Conservation (phyloP, 2,888 invertebrate genomes). For the Diarsia dahlii region DNA sequence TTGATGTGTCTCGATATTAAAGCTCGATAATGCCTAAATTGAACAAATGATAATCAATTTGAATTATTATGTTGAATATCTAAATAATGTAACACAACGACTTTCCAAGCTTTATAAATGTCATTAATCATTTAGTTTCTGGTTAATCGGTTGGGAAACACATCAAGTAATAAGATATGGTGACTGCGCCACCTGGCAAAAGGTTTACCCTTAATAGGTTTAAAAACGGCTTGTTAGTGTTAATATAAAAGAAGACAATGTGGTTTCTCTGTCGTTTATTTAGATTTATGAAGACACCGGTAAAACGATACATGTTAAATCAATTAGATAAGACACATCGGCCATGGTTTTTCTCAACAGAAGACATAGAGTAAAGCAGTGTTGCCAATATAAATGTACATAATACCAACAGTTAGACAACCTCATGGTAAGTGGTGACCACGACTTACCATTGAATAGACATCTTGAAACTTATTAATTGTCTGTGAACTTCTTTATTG, state of each 20-base stretch:
- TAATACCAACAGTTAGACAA: no score
- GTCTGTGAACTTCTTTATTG: no score
- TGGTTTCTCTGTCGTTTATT: no score
- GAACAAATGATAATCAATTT: constrained; percentile 46
- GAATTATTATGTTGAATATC: constrained; percentile 42
- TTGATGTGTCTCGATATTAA: constrained; percentile 51
- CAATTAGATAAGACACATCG: no score
- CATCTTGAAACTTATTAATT: no score
- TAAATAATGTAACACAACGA: neutral
- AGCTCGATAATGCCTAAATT: constrained; percentile 47
- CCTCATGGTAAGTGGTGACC: neutral
- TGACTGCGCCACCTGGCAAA: neutral
- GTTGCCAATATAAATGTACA: no score
- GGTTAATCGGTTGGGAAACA: neutral
- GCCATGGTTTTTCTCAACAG: no score
- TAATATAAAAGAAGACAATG: no score
- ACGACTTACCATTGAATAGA: neutral
- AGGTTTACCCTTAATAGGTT: neutral
- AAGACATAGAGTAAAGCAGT: no score
- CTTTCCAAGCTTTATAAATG: constrained; percentile 28
- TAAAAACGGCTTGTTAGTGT: neutral
- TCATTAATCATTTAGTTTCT: constrained; percentile 18
- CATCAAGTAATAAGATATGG: no score
- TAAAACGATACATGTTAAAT: no score
- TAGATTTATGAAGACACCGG: no score